phyloP scores from a whole-genome alignment of 2,797 vertebrate species.

The Denticeps clupeoides region DNA sequence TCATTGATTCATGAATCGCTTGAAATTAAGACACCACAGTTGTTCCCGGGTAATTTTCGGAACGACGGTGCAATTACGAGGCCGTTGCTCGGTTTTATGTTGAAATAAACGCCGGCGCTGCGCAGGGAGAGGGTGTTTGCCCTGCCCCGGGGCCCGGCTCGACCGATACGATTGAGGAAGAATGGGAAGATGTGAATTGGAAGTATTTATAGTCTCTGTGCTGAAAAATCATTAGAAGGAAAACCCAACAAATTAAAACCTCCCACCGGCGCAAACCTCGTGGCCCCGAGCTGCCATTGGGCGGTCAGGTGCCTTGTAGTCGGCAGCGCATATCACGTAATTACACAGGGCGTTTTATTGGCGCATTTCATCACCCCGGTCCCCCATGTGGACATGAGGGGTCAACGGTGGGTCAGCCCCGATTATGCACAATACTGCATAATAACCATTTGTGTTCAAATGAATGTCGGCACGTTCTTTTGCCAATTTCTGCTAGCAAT shows the following conservation, averaged over 20 bases:
- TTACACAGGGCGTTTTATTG: constrained; percentile 9
- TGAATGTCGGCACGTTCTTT: background rate
- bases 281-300: constrained; percentile 7
- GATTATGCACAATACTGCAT: background rate
- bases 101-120: constrained; percentile 15
- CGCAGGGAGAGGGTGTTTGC: constrained; percentile 18
- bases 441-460: too few relatives aligned
- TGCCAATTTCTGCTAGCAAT: constrained; percentile 3
- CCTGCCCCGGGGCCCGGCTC: background rate
- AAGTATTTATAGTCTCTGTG: too few relatives aligned
- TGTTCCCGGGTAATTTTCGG: constrained; percentile 22
- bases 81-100: constrained; percentile 16
- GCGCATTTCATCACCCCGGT: constrained; percentile 11
- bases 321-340: constrained; percentile 6
- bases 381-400: background rate
- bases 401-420: constrained; percentile 4
- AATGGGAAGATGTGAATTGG: too few relatives aligned
- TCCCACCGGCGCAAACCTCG: constrained; percentile 21
- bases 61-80: constrained; percentile 22
- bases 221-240: too few relatives aligned
- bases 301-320: constrained; percentile 6
- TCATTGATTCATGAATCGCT: constrained; percentile 37
- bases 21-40: constrained; percentile 27
- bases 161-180: too few relatives aligned
- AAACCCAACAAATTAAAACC: constrained; percentile 20